Conservation (phyloP, 2,797 vertebrate genomes). For the Galagoides demidoff region DNA sequence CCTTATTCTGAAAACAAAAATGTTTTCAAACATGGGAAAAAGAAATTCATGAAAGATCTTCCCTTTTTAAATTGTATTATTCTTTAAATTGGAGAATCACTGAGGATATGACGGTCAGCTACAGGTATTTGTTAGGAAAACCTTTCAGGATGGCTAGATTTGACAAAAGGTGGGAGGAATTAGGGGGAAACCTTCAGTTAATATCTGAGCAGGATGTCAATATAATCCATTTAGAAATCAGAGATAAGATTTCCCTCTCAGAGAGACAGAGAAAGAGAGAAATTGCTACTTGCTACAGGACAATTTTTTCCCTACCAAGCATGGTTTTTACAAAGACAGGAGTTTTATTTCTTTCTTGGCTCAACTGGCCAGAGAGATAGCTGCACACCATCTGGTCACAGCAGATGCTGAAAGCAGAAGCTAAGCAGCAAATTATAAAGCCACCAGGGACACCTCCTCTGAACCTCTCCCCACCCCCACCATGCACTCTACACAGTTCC, state of each 20-base stretch:
- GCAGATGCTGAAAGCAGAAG: constrained; percentile 67
- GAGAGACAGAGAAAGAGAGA: background rate
- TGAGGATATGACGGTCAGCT: background rate
- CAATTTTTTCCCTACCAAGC: background rate
- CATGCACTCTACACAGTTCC: background rate
- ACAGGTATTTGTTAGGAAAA: background rate
- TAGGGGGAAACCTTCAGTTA: background rate
- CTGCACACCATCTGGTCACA: constrained; percentile 58
- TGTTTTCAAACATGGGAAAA: constrained; percentile 2
- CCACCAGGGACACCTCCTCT: background rate
- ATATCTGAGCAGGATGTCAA: constrained; percentile 43
- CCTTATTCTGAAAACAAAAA: background rate
- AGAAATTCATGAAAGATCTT: background rate
- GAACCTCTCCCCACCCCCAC: background rate
- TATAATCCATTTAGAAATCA: background rate
- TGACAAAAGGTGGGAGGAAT: background rate
- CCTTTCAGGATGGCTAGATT: constrained; percentile 5
- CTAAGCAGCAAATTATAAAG: background rate
- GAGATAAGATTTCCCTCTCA: constrained; percentile 7
- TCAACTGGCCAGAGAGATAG: constrained; percentile 25
- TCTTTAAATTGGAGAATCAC: constrained; percentile 40
- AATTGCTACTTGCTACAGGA: background rate
- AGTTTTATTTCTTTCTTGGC: background rate
- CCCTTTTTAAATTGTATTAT: background rate
- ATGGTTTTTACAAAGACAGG: background rate